These are phyloP conservation scores for Corythaeola cristata DNA, from an alignment of 2,113 vertebrate species.

Conservation along the genomic window DNA sequence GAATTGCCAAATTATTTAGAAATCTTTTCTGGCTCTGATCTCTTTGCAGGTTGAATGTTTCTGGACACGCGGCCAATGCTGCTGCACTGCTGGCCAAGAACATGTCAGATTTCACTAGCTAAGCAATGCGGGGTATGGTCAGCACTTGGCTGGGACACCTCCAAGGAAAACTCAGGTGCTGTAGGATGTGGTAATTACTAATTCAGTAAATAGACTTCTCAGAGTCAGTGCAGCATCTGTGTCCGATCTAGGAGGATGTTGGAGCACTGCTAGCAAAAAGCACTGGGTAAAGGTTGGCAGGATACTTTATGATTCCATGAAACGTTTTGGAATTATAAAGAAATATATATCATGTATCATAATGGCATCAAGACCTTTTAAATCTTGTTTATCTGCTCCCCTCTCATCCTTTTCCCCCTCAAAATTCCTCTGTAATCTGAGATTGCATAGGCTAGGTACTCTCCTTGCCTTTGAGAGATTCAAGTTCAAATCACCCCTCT, in stretches of 20 bases:
- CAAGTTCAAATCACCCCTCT: not conserved
- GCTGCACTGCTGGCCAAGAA: conserved; percentile 28
- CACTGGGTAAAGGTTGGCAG: not conserved
- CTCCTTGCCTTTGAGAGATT: not conserved
- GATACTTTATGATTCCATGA: not conserved
- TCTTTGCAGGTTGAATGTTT: conserved; percentile 53
- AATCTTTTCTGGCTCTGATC: conserved; percentile 54
- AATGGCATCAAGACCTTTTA: not conserved
- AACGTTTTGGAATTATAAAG: not conserved
- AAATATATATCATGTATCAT: not conserved
- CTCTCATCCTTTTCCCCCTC: too few relatives aligned
- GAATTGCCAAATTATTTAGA: conserved; percentile 60
- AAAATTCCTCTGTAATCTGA: not conserved
- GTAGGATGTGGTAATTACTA: conserved; percentile 48
- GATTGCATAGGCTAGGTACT: not conserved
- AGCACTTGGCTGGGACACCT: conserved; percentile 16
- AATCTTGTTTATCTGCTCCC: not conserved
- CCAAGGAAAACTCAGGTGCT: conserved; percentile 69
- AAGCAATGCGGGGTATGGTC: conserved; percentile 36
- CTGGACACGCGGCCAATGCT: not conserved
- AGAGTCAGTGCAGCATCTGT: conserved; percentile 18
- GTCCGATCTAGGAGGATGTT: not conserved
- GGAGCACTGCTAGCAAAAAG: not conserved
- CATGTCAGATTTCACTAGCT: conserved; percentile 62
- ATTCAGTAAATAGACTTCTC: conserved; percentile 31